These are phyloP conservation scores for Synergus gifuensis DNA, from an alignment of 2,888 invertebrate species.

Conservation along the genomic window DNA sequence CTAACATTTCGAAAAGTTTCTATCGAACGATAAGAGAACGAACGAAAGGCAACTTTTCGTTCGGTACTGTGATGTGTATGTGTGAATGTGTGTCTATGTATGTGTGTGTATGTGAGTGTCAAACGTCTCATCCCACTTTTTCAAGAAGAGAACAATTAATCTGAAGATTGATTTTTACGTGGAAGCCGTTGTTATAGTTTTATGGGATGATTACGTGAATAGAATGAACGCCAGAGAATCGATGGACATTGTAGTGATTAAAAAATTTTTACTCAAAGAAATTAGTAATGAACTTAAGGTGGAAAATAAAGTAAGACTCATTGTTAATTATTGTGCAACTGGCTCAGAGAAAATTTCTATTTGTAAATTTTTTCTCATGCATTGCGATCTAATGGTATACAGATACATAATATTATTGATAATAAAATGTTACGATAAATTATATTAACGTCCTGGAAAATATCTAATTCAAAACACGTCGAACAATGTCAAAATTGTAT, in stretches of 20 bases:
- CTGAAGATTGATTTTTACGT: background rate
- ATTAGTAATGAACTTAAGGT: slow-evolving; percentile 6
- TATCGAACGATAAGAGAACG: background rate
- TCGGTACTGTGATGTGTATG: slow-evolving; percentile 8
- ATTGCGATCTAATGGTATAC: slow-evolving; percentile 9
- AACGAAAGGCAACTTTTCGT: slow-evolving; percentile 11
- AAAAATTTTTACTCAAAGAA: slow-evolving; percentile 13
- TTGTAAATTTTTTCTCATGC: slow-evolving; percentile 9
- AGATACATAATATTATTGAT: slow-evolving; percentile 17
- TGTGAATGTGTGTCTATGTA: background rate
- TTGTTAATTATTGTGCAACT: slow-evolving; percentile 32
- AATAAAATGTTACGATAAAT: slow-evolving; percentile 6
- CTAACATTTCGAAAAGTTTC: slow-evolving; percentile 23
- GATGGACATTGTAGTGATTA: slow-evolving; percentile 8
- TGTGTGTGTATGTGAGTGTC: background rate
- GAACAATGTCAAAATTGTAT: slow-evolving; percentile 18
- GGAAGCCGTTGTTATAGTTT: background rate
- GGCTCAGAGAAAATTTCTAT: slow-evolving; percentile 9
- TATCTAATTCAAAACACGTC: slow-evolving; percentile 9
- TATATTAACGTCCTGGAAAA: slow-evolving; percentile 13
- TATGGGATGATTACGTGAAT: background rate
- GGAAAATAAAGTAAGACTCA: background rate
- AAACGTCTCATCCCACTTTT: background rate
- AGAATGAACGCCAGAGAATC: background rate
- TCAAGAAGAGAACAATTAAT: slow-evolving; percentile 12